These are phyloP conservation scores for Lasioglossum vierecki DNA, from an alignment of 2,888 invertebrate genomes.

Conservation along the genomic window DNA sequence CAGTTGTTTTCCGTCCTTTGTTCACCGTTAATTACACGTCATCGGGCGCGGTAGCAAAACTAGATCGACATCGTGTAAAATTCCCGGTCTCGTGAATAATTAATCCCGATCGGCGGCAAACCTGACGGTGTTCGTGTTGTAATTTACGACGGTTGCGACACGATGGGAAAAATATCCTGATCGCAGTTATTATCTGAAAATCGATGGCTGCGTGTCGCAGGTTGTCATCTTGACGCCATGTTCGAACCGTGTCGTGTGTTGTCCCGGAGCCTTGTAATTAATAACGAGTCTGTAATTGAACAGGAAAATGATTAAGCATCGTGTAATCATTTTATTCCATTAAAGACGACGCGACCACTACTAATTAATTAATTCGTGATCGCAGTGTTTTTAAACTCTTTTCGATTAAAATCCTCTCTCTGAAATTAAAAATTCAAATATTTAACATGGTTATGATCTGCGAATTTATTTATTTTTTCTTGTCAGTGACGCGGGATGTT, in stretches of 20 bases:
- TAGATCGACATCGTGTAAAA: slow-evolving; percentile 29
- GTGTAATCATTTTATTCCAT: not conserved
- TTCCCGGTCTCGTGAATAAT: slow-evolving; percentile 25
- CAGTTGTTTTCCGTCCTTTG: slow-evolving; percentile 50
- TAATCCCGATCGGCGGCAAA: slow-evolving; percentile 23
- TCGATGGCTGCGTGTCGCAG: not conserved
- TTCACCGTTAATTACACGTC: slow-evolving; percentile 51
- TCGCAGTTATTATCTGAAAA: slow-evolving; percentile 8
- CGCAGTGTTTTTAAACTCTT: not conserved
- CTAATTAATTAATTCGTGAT: not conserved
- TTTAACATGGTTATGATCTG: no score
- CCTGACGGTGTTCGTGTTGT: slow-evolving; percentile 6
- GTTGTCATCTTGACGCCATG: slow-evolving; percentile 13
- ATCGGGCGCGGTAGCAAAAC: slow-evolving; percentile 23
- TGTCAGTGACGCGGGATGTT: no score
- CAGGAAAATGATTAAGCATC: not conserved
- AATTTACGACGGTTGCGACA: slow-evolving; percentile 25
- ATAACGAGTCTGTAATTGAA: not conserved
- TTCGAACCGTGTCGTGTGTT: not conserved
- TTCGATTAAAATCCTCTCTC: not conserved
- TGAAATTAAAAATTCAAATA: no score
- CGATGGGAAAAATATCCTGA: slow-evolving; percentile 21
- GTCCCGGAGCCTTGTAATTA: not conserved
- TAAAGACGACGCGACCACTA: not conserved
- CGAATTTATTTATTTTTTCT: no score